These are phyloP conservation scores for Staurois parvus DNA, from an alignment of 2,797 vertebrate genomes.

Conservation along the genomic window DNA sequence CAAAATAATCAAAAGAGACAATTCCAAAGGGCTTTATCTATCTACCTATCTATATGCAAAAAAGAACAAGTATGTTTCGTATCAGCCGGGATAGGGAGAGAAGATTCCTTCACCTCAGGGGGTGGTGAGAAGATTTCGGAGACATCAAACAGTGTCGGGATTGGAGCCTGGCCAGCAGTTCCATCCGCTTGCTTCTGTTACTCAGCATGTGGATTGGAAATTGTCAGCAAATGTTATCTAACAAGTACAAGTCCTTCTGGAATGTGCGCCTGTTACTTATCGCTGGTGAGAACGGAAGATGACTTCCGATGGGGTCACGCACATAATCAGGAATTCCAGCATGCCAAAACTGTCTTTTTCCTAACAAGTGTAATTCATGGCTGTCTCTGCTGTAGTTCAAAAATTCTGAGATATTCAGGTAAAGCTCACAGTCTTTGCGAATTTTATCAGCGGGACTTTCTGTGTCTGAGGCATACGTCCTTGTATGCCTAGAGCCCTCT, in stretches of 20 bases:
- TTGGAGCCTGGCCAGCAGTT: conserved; percentile 20
- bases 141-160: conserved; percentile 3
- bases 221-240: neutral
- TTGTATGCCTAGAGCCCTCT: too few relatives aligned
- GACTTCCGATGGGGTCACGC: neutral
- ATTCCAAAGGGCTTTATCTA: neutral
- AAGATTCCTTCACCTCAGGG: neutral
- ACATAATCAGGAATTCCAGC: neutral
- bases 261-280: conserved; percentile 2
- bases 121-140: neutral
- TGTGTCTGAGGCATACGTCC: too few relatives aligned
- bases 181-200: neutral
- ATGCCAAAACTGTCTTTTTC: too few relatives aligned
- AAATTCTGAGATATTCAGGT: too few relatives aligned
- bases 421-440: too few relatives aligned
- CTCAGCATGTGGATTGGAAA: neutral
- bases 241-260: conserved; percentile 5
- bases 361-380: too few relatives aligned
- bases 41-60: too few relatives aligned
- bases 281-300: neutral
- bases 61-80: too few relatives aligned
- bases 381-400: too few relatives aligned
- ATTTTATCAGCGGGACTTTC: too few relatives aligned
- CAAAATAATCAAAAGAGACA: too few relatives aligned
- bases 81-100: neutral